phyloP scores from a whole-genome alignment of 2,113 vertebrate species.

The Alces alces region DNA sequence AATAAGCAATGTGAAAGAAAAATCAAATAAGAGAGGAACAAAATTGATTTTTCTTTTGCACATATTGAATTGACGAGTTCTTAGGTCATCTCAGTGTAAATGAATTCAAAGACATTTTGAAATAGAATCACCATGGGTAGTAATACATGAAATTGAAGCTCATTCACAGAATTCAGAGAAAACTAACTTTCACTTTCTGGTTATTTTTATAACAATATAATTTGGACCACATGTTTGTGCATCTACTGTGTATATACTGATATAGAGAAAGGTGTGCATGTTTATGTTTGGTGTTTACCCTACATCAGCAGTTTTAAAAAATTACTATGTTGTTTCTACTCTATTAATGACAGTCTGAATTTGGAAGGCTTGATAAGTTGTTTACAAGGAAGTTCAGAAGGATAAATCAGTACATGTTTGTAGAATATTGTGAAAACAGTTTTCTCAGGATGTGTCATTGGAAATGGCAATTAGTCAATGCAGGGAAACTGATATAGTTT shows the following conservation, averaged over 20 bases:
- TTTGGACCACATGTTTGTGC: constrained; percentile 12
- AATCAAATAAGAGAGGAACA: neutral
- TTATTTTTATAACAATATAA: constrained; percentile 52
- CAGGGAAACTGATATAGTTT: constrained; percentile 42
- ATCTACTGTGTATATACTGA: neutral
- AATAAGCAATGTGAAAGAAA: neutral
- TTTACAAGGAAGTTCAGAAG: constrained; percentile 71
- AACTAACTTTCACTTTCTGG: neutral
- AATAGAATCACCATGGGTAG: constrained; percentile 25
- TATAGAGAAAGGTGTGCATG: neutral
- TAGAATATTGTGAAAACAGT: constrained; percentile 71
- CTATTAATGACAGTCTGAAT: constrained; percentile 73
- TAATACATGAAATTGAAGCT: constrained; percentile 23
- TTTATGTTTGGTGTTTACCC: constrained; percentile 63
- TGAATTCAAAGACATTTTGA: constrained; percentile 41
- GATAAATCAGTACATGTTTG: constrained; percentile 68
- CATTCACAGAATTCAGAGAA: constrained; percentile 44
- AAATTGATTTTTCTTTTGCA: neutral
- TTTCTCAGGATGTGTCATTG: constrained; percentile 54
- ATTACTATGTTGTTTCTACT: constrained; percentile 55
- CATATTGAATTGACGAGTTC: neutral
- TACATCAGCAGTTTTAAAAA: constrained; percentile 64
- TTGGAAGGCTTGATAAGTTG: constrained; percentile 73
- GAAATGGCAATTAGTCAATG: constrained; percentile 67
- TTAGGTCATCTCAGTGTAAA: neutral